Conservation (phyloP, 2,888 invertebrate species). For the Sepiola atlantica region DNA sequence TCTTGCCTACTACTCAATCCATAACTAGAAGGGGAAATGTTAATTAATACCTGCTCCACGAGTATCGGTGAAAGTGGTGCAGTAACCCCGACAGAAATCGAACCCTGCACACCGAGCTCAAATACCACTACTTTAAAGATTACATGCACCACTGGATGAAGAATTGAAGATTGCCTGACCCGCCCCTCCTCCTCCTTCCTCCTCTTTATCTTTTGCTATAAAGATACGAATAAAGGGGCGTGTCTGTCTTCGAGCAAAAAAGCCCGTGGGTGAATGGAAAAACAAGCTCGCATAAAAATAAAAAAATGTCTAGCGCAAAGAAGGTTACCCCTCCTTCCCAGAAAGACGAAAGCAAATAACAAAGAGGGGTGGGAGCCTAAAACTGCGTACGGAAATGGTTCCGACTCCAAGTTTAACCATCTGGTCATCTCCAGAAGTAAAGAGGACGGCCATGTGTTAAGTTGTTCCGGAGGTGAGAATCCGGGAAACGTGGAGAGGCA, state of each 20-base stretch:
- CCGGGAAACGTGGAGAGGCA: neutral
- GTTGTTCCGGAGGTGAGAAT: neutral
- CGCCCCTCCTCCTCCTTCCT: neutral
- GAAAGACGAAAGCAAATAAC: neutral
- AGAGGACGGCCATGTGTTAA: neutral
- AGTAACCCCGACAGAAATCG: too few relatives aligned
- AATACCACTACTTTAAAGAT: too few relatives aligned
- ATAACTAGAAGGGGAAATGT: too few relatives aligned
- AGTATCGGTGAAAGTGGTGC: too few relatives aligned
- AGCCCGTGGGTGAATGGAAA: neutral
- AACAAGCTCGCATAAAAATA: neutral
- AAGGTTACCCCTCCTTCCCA: neutral
- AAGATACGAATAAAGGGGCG: neutral
- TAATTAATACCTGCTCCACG: too few relatives aligned
- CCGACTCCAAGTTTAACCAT: neutral
- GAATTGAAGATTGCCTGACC: neutral
- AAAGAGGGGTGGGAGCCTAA: neutral
- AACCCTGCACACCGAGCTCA: too few relatives aligned
- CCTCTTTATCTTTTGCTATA: neutral
- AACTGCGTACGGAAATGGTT: neutral
- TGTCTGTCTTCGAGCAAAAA: neutral
- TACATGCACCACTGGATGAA: too few relatives aligned
- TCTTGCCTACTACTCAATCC: too few relatives aligned
- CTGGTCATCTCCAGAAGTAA: neutral
- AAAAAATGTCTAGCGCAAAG: neutral